phyloP scores from a whole-genome alignment of 2,797 vertebrate genomes.

The Sebastes flavidus region DNA sequence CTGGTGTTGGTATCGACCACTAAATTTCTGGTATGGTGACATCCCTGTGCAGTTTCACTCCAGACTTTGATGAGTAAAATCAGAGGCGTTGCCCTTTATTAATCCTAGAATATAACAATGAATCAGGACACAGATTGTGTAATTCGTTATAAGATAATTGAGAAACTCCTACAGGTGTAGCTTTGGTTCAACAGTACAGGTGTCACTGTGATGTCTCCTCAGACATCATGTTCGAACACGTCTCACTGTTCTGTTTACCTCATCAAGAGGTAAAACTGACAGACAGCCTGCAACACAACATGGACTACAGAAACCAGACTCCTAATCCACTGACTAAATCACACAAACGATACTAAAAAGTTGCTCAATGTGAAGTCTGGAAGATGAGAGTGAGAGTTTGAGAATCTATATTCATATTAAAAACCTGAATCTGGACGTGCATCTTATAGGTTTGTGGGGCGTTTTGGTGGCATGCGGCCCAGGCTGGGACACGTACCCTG shows the following conservation, averaged over 20 bases:
- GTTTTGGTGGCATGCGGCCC: constrained; percentile 15
- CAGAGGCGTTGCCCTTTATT: not conserved
- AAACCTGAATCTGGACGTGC: not conserved
- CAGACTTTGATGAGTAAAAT: not conserved
- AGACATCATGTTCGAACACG: constrained; percentile 63
- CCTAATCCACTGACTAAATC: constrained; percentile 9
- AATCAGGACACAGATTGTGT: not conserved
- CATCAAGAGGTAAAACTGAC: constrained; percentile 18
- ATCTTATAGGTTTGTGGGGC: not conserved
- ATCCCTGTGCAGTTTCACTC: no score
- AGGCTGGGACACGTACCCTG: constrained; percentile 26
- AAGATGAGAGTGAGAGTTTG: not conserved
- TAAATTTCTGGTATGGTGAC: no score
- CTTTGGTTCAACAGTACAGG: constrained; percentile 37
- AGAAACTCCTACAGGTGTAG: constrained; percentile 39
- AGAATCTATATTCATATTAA: not conserved
- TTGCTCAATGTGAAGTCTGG: constrained; percentile 32
- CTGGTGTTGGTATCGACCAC: no score
- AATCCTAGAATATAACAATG: not conserved
- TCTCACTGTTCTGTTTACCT: constrained; percentile 38
- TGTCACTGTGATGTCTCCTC: constrained; percentile 44
- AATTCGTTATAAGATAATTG: not conserved
- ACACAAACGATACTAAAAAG: constrained; percentile 24
- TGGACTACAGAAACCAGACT: constrained; percentile 34
- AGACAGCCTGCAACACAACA: constrained; percentile 16